phyloP scores from a whole-genome alignment of 2,113 vertebrate genomes.

The Seriola rivoliana region DNA sequence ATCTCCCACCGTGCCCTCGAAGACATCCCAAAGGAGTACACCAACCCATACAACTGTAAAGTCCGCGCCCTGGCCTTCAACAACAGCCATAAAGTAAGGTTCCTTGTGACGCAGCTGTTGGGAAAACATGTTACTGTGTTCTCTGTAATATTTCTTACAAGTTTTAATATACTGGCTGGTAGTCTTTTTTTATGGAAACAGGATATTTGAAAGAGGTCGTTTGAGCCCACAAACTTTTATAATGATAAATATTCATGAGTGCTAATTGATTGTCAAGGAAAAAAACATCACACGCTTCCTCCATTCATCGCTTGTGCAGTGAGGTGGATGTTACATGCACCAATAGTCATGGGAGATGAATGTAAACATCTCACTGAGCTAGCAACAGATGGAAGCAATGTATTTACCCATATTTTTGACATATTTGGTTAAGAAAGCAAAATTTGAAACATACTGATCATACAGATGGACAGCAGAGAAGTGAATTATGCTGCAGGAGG shows the following conservation, averaged over 20 bases:
- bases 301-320: background rate
- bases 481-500: background rate
- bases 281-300: too few relatives aligned
- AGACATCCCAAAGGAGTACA: conserved; percentile 97
- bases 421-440: background rate
- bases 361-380: background rate
- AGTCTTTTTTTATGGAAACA: too few relatives aligned
- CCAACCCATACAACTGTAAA: conserved; percentile 97
- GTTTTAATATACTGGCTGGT: background rate
- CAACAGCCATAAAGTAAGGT: conserved; percentile 92
- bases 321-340: background rate
- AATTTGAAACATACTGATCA: background rate
- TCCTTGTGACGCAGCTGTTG: background rate
- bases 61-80: conserved; percentile 98
- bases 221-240: background rate
- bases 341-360: background rate
- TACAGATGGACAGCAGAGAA: background rate
- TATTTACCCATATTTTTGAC: background rate
- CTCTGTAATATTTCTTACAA: background rate
- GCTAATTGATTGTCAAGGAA: background rate
- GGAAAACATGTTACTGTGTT: background rate
- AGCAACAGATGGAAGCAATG: background rate
- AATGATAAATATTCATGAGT: background rate
- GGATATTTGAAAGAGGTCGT: too few relatives aligned
- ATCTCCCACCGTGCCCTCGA: conserved; percentile 95